Percentiles rank a stretch among this genome's conserved stretches.
These are phyloP conservation scores for Melanitta fusca DNA, from an alignment of 2,797 vertebrate species.

Conservation along the genomic window DNA sequence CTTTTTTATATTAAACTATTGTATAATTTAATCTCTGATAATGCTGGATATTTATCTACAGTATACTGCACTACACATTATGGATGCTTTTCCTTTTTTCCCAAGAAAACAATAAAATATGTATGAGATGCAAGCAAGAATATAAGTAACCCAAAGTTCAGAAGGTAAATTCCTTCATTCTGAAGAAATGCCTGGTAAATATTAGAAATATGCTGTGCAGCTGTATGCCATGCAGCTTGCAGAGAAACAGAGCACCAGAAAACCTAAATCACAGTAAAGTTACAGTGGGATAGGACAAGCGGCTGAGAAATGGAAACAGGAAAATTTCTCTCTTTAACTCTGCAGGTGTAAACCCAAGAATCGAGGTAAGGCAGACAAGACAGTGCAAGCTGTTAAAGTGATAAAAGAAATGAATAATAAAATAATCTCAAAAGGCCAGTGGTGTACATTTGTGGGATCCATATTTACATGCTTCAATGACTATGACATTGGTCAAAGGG, in stretches of 20 bases:
- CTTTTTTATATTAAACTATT: background rate
- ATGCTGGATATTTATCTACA: background rate
- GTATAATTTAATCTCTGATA: background rate
- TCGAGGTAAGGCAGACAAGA: background rate
- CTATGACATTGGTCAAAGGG: background rate
- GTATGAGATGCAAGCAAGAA: slow-evolving; percentile 34
- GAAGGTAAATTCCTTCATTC: slow-evolving; percentile 48
- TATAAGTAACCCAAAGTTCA: slow-evolving; percentile 52
- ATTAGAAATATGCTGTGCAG: slow-evolving; percentile 23
- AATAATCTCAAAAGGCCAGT: background rate
- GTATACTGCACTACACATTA: background rate
- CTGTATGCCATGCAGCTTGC: background rate
- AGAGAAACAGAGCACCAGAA: background rate
- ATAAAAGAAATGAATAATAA: background rate
- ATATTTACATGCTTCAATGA: background rate
- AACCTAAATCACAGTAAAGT: background rate
- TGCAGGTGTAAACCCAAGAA: background rate
- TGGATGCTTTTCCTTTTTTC: background rate
- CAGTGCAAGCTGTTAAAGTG: background rate
- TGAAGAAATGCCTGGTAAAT: slow-evolving; percentile 35
- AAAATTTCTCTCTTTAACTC: background rate
- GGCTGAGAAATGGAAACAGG: background rate
- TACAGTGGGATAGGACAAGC: background rate
- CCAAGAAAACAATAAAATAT: background rate
- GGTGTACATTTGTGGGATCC: background rate